A percentile compares a stretch with the other conserved stretches of the same genome.
phyloP scores from a whole-genome alignment of 2,113 vertebrate species.

The Bombycilla garrulus region DNA sequence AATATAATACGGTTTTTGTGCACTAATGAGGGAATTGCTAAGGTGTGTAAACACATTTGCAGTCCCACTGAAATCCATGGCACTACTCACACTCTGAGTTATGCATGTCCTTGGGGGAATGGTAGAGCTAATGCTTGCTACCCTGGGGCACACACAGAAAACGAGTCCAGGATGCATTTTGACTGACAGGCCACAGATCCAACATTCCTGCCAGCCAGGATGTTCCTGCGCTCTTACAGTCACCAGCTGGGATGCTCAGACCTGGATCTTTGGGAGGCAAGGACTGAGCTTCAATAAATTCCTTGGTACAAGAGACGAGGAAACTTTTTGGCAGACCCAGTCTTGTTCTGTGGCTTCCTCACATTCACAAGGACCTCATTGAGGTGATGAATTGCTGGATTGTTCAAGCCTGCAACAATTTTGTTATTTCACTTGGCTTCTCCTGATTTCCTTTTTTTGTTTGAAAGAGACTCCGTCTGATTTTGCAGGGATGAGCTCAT shows the following conservation, averaged over 20 bases:
- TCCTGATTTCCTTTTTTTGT: not conserved
- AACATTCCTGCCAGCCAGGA: not conserved
- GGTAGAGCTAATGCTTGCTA: not conserved
- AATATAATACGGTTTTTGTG: not conserved
- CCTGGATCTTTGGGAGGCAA: not conserved
- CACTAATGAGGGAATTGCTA: not conserved
- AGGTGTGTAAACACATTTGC: not conserved
- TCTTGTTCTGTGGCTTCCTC: not conserved
- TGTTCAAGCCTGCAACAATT: not conserved
- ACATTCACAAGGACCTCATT: not conserved
- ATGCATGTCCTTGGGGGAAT: not conserved
- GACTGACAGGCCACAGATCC: not conserved
- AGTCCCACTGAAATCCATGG: not conserved
- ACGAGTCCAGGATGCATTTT: not conserved
- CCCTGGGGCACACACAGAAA: not conserved
- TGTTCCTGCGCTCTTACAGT: not conserved
- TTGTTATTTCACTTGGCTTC: not conserved
- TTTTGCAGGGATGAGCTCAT: conserved; percentile 12
- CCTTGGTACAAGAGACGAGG: not conserved
- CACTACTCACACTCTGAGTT: not conserved
- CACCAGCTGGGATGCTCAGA: not conserved
- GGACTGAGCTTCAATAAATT: not conserved
- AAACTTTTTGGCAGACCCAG: not conserved
- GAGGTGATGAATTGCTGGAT: not conserved
- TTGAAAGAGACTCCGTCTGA: not conserved